Conservation (phyloP, 2,888 invertebrate genomes). For the Pimpla rufipes region DNA sequence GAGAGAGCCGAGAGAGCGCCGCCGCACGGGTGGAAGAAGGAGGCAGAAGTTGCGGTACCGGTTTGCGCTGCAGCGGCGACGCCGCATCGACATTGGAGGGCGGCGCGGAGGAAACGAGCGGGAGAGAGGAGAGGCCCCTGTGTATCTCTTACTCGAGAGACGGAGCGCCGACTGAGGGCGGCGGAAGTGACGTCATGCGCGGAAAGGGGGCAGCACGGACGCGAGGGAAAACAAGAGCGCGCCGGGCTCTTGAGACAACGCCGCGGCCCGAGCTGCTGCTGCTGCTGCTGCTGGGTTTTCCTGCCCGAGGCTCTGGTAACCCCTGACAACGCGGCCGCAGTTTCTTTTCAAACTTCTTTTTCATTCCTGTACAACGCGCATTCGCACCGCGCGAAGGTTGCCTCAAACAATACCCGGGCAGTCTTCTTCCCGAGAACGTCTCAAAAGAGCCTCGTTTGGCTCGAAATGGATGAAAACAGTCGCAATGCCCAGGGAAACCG, state of each 20-base stretch:
- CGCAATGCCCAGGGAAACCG: background rate
- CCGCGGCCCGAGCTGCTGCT: conserved; percentile 1
- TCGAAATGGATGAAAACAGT: background rate
- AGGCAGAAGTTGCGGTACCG: conserved; percentile 52
- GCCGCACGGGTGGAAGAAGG: background rate
- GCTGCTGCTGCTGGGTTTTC: conserved; percentile 1
- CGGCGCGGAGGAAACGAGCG: conserved; percentile 20
- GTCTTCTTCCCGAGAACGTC: too few species aligned
- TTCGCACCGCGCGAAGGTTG: background rate
- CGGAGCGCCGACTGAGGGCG: conserved; percentile 71
- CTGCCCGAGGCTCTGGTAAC: conserved; percentile 29
- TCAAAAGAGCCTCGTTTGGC: conserved; percentile 1
- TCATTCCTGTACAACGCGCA: conserved; percentile 1
- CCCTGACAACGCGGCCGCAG: conserved; percentile 16
- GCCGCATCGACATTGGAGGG: conserved; percentile 26
- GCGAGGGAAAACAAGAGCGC: conserved; percentile 13
- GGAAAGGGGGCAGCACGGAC: conserved; percentile 65
- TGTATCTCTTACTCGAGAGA: background rate
- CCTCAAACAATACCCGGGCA: background rate
- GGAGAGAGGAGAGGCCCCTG: background rate
- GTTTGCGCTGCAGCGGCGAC: conserved; percentile 38
- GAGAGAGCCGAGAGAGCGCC: background rate
- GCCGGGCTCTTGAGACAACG: conserved; percentile 59
- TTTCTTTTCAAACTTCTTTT: conserved; percentile 25
- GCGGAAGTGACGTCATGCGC: conserved; percentile 78